Evolutionary conservation across 2,797 vertebrate species (phyloP).

Genomic region (Trachops cirrhosus): DNA sequence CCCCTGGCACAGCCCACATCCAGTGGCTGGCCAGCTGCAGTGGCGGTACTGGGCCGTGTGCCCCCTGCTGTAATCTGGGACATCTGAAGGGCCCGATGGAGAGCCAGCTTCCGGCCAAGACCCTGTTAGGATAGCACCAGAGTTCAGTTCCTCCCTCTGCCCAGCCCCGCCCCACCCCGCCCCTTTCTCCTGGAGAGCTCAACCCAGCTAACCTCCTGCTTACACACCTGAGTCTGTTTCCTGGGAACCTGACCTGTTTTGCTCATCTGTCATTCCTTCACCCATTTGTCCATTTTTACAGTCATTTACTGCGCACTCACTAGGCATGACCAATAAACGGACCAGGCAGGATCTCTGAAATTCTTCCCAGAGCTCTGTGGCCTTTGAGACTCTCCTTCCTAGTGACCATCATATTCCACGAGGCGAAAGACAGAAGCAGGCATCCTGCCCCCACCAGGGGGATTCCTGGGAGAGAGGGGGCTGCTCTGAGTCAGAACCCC

Average conservation of each 20-base stretch:
- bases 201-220: neutral
- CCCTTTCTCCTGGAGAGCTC: accelerated
- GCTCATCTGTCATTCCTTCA: neutral
- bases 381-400: neutral
- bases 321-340: neutral
- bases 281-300: neutral
- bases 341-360: neutral
- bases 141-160: neutral
- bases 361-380: neutral
- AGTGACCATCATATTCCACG: neutral
- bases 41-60: accelerated
- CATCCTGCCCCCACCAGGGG: accelerated
- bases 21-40: neutral
- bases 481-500: neutral
- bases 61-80: neutral
- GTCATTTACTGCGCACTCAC: neutral
- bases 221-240: neutral
- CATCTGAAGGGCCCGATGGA: neutral
- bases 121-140: neutral
- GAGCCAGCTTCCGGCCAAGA: neutral
- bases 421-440: neutral
- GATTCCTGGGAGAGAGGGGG: neutral
- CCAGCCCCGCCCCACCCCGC: accelerated
- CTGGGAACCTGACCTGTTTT: neutral
- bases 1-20: neutral